Conservation (phyloP, 1,140 invertebrate genomes). For the Drosophila nebulosa region DNA sequence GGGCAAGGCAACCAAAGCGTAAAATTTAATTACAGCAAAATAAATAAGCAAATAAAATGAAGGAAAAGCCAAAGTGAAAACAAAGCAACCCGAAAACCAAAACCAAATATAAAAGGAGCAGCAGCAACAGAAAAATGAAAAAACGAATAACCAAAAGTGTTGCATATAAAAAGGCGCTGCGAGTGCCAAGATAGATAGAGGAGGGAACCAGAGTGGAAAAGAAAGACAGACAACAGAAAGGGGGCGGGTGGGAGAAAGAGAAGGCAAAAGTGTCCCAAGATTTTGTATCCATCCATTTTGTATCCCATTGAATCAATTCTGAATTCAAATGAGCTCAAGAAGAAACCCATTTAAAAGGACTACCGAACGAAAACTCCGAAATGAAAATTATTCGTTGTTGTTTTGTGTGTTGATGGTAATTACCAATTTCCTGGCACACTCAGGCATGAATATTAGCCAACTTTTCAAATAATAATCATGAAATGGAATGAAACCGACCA, state of each 20-base stretch:
- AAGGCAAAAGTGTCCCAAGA: not conserved
- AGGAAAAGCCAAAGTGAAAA: constrained; percentile 51
- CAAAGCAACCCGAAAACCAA: constrained; percentile 46
- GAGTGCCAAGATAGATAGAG: not conserved
- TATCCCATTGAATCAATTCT: constrained; percentile 11
- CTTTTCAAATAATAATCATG: constrained; percentile 48
- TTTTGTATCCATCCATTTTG: not conserved
- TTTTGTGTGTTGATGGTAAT: constrained; percentile 13
- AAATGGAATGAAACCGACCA: constrained; percentile 16
- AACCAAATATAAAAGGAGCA: constrained; percentile 37
- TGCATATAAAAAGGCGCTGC: constrained; percentile 20
- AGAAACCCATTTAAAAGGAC: constrained; percentile 17
- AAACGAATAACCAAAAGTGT: constrained; percentile 36
- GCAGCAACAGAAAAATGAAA: constrained; percentile 12
- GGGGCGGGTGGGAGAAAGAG: not conserved
- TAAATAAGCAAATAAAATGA: constrained; percentile 68
- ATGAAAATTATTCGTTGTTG: constrained; percentile 52
- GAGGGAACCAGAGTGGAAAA: not conserved
- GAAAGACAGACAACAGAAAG: not conserved
- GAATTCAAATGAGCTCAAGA: constrained; percentile 30
- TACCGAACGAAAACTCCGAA: constrained; percentile 32
- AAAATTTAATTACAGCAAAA: constrained; percentile 75
- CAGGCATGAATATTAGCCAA: constrained; percentile 4
- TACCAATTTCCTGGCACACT: constrained; percentile 15
- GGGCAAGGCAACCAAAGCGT: constrained; percentile 56